Evolutionary conservation across 2,113 vertebrate species (phyloP), one percentile per base, ranked within the genome.

Genomic region (Perca fluviatilis): DNA sequence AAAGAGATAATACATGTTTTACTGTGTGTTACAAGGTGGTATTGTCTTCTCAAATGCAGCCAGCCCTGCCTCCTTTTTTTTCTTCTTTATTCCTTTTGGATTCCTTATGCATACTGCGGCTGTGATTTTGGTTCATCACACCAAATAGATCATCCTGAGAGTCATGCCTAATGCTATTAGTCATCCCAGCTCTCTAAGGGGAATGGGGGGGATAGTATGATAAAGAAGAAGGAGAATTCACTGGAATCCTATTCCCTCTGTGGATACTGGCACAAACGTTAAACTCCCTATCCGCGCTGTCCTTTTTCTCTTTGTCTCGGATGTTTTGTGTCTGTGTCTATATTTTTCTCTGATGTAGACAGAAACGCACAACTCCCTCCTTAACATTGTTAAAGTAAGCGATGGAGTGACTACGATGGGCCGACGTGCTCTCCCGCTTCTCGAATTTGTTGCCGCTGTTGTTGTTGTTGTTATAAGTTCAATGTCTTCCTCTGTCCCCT

Each of bases 41-140:
- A 15, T 70, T 75, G 19, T 46, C 56, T 58, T 85, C 71, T 73
- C 75, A 85, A 84, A 84, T 68, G 71, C 19, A 74, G 40, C 25
- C 53, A 30, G 49, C 47, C 40, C 43, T 25, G 30, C 18, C 33
- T 68, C 15, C 40, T 70, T 72, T 18, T 49, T 72, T 27, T 49
- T 66, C 76, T 90, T 83, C 68, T 60, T 71, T 82, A 91, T 92
- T 88, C 88, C 76, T 75, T 88, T 90, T 90, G 74, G 85, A 86
- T 83, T 79, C 58, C 78, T 78, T 80, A 85, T 89, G 79, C 75
- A 88, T 88, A 91, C 47, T 65, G 74, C 5, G 25, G 64, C 84
- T 87, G 73, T 87, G 86, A 89, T 91, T 80, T 68, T 82, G 82
- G 76, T 88, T 87, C 83, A 86, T 89, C 75, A 78, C 16, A 79